Evolutionary conservation across 2,888 invertebrate species (phyloP).

Genomic region (Cepaea hortensis): DNA sequence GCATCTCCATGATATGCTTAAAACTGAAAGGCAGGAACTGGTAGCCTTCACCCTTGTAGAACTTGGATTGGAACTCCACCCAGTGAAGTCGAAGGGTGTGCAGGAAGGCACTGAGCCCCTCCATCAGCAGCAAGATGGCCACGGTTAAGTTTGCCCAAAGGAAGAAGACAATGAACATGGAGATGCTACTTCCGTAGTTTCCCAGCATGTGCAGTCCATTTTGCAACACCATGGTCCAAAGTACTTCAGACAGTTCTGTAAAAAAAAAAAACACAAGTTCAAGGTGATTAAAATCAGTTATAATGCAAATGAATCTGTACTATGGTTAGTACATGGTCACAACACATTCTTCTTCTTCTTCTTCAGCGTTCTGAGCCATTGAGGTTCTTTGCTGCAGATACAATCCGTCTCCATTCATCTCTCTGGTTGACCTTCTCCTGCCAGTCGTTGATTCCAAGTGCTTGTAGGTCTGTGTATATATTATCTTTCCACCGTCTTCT

Average conservation of each 20-base stretch:
- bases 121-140: constrained; percentile 97
- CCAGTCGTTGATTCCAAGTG: too few species aligned
- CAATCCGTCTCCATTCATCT: too few species aligned
- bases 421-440: too few species aligned
- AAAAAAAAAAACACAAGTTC: not conserved
- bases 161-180: constrained; percentile 91
- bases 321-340: too few species aligned
- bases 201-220: constrained; percentile 85
- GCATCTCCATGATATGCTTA: constrained; percentile 63
- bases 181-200: constrained; percentile 73
- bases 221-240: constrained; percentile 88
- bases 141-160: constrained; percentile 95
- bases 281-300: not conserved
- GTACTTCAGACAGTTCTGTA: constrained; percentile 89
- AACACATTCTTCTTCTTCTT: too few species aligned
- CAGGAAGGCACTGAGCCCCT: constrained; percentile 98
- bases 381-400: too few species aligned
- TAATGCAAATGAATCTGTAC: too few species aligned
- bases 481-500: too few species aligned
- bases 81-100: constrained; percentile 99
- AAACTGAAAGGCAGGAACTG: constrained; percentile 96
- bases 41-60: constrained; percentile 93
- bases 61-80: constrained; percentile 99
- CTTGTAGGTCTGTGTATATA: too few species aligned
- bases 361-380: too few species aligned